These are phyloP conservation scores for Orchesellides sinensis DNA, from an alignment of 2,888 invertebrate species.

Conservation along the genomic window DNA sequence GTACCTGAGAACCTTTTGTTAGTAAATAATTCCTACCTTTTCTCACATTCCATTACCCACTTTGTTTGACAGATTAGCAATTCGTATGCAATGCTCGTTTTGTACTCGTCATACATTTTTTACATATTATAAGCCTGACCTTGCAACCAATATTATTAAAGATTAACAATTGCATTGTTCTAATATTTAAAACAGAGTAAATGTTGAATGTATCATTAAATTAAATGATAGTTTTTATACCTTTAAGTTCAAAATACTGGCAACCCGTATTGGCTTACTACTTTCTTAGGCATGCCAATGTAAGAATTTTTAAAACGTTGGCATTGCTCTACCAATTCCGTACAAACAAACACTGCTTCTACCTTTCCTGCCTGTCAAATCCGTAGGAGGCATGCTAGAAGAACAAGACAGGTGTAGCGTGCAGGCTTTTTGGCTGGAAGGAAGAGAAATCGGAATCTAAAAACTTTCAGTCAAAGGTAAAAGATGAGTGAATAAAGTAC, in stretches of 20 bases:
- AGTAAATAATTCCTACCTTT: conserved; percentile 6
- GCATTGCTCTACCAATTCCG: conserved; percentile 6
- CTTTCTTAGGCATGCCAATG: neutral
- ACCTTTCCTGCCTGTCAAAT: conserved; percentile 54
- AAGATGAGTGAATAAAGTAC: conserved; percentile 71
- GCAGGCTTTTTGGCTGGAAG: conserved; percentile 26
- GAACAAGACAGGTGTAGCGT: conserved; percentile 49
- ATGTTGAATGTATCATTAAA: too few species aligned
- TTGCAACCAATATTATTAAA: neutral
- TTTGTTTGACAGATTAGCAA: neutral
- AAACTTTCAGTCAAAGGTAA: conserved; percentile 64
- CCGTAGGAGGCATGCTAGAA: conserved; percentile 50
- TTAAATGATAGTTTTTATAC: neutral
- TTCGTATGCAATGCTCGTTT: neutral
- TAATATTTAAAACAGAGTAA: neutral
- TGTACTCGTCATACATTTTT: neutral
- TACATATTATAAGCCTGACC: neutral
- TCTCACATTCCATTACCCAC: neutral
- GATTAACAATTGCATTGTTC: neutral
- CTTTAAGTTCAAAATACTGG: neutral
- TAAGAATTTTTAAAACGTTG: neutral
- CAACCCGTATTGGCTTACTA: neutral
- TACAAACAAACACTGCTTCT: conserved; percentile 30
- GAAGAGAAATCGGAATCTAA: conserved; percentile 56
- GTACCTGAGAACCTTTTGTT: conserved; percentile 32